These are phyloP conservation scores for Syndactyla subalaris DNA, from an alignment of 2,797 vertebrate species.

Conservation along the genomic window DNA sequence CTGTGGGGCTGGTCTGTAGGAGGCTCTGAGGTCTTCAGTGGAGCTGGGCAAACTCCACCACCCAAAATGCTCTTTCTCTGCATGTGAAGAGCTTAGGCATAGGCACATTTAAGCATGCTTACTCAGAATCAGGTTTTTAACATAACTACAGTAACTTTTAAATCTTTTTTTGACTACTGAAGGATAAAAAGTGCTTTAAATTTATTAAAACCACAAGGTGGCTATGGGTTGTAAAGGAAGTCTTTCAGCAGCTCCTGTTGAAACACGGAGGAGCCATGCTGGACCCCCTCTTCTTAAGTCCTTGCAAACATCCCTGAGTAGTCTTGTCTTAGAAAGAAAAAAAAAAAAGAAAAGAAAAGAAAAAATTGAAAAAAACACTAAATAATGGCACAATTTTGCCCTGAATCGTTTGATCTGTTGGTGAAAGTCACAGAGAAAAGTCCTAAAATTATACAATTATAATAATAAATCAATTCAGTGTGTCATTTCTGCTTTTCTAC, in stretches of 20 bases:
- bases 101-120: background rate
- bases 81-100: background rate
- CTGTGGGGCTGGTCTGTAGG: background rate
- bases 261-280: background rate
- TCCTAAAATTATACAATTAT: slow-evolving; percentile 83
- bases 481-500: slow-evolving; percentile 83
- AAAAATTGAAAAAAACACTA: background rate
- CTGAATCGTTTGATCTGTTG: slow-evolving; percentile 72
- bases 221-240: slow-evolving; percentile 29
- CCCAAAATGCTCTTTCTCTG: background rate
- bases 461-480: slow-evolving; percentile 82
- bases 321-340: background rate
- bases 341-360: background rate
- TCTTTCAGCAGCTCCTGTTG: slow-evolving; percentile 57
- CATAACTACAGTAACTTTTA: background rate
- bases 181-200: slow-evolving; percentile 44
- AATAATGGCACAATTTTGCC: background rate
- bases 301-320: background rate
- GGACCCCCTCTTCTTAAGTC: background rate
- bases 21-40: background rate
- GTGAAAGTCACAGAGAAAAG: slow-evolving; percentile 80
- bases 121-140: background rate
- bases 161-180: background rate
- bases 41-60: background rate
- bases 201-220: slow-evolving; percentile 46